phyloP scores from a whole-genome alignment of 1,140 invertebrate genomes.

The Drosophila fuyamai region DNA sequence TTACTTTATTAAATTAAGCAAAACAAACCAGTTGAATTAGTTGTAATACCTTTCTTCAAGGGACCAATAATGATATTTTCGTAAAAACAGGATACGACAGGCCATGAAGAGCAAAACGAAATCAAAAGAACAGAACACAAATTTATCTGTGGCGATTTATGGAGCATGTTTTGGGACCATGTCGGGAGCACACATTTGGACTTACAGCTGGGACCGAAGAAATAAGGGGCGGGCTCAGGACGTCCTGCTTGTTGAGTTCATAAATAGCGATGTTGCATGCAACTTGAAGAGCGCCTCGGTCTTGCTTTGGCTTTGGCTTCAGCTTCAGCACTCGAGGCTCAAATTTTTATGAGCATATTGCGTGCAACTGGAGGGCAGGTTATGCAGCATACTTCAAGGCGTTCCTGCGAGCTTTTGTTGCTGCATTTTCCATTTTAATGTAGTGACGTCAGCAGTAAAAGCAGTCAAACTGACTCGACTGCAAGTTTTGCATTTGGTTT shows the following conservation, averaged over 20 bases:
- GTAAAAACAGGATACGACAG: slow-evolving; percentile 22
- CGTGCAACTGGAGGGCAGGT: slow-evolving; percentile 47
- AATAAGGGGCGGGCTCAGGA: slow-evolving; percentile 36
- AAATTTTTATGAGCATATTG: slow-evolving; percentile 80
- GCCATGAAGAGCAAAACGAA: slow-evolving; percentile 56
- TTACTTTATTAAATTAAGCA: no score
- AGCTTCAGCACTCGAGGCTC: slow-evolving; percentile 32
- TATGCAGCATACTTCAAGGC: slow-evolving; percentile 66
- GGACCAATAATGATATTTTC: slow-evolving; percentile 64
- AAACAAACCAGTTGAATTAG: background rate
- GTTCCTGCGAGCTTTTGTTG: slow-evolving; percentile 36
- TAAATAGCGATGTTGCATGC: slow-evolving; percentile 81
- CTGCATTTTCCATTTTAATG: slow-evolving; percentile 7
- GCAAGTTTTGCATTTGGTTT: slow-evolving; percentile 31
- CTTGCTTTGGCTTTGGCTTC: slow-evolving; percentile 19
- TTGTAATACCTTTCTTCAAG: slow-evolving; percentile 2
- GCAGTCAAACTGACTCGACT: slow-evolving; percentile 1
- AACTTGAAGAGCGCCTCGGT: slow-evolving; percentile 53
- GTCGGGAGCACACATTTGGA: slow-evolving; percentile 36
- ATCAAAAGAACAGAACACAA: slow-evolving; percentile 65
- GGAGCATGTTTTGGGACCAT: slow-evolving; percentile 56
- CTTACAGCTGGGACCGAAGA: slow-evolving; percentile 9
- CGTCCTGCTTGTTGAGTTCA: slow-evolving; percentile 68
- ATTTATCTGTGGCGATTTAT: slow-evolving; percentile 80
- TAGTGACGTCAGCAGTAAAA: slow-evolving; percentile 27